phyloP scores from a whole-genome alignment of 1,140 invertebrate species.

The Probaryconus sp. region DNA sequence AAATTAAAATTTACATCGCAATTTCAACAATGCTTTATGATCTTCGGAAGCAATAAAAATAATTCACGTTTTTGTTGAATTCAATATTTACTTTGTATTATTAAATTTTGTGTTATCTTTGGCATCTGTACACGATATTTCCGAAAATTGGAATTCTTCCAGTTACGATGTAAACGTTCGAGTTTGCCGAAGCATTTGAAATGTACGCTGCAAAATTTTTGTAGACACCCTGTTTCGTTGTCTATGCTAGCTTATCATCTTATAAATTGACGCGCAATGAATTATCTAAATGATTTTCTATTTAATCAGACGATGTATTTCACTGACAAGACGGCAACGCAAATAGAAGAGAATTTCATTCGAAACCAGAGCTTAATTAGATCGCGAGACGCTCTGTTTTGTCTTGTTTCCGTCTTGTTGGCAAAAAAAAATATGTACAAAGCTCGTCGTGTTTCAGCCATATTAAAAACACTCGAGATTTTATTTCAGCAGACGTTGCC shows the following conservation, averaged over 20 bases:
- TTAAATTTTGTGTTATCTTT: constrained; percentile 38
- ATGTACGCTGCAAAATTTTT: constrained; percentile 18
- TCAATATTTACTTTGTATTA: constrained; percentile 41
- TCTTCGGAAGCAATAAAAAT: constrained; percentile 19
- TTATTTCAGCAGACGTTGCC: too few species aligned
- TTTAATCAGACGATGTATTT: constrained; percentile 27
- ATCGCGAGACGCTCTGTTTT: too few species aligned
- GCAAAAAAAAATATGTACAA: constrained; percentile 2
- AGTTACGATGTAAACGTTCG: constrained; percentile 30
- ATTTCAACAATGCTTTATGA: not conserved
- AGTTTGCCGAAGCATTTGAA: constrained; percentile 29
- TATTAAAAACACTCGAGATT: not conserved
- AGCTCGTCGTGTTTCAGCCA: not conserved
- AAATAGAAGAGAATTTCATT: constrained; percentile 16
- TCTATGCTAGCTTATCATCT: constrained; percentile 26
- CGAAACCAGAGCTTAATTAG: constrained; percentile 6
- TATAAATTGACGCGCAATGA: constrained; percentile 12
- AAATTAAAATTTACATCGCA: constrained; percentile 16
- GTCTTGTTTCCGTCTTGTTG: constrained; percentile 11
- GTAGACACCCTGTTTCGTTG: constrained; percentile 40
- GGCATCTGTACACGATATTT: constrained; percentile 35
- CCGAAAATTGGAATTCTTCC: constrained; percentile 47
- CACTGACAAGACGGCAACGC: not conserved
- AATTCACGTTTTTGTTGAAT: constrained; percentile 40
- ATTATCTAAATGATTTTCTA: constrained; percentile 13